Evolutionary conservation across 2,888 invertebrate species (phyloP), one percentile per base, ranked within the genome.

Genomic region (Microctonus brassicae): DNA sequence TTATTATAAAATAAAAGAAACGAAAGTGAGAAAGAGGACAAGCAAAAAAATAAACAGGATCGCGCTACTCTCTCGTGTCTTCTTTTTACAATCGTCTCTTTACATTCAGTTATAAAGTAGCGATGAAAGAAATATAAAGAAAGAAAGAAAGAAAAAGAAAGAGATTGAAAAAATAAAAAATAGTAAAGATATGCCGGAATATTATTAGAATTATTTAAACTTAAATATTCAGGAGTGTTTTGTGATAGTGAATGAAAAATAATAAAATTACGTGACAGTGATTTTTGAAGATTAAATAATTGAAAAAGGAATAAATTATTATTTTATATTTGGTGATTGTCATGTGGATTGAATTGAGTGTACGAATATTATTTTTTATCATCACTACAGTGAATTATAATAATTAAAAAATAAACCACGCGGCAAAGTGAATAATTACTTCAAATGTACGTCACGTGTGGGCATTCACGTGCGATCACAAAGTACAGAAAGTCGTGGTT

Each of bases 381-480:
- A 13, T 42, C 4, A 42, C 11, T 10, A 42, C 5, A 42, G 13
- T n/a, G 11, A 42, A 42, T 42, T 6, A 42, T 42, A 42, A 42
- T 29, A 29, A 7, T 29, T 5, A 5, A 29, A 5, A 29, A 57
- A 10, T 57, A 6, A 33, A 58, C 34, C 9, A 29, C 33, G 9
- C 4, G 66, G 47, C 74, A 73, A 75, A 80, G 82, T 77, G 70
- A 77, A 70, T 76, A 74, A 76, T 73, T 70, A 77, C 73, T 77
- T 79, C 81, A 81, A 78, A 82, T 82, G 82, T 82, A 79, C 81
- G 80, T 83, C 83, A 82, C 82, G 84, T 83, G 83, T 77, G 77
- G 74, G 70, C 76, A 78, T 71, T 72, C 71, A 67, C 77, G 71
- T 66, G 72, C 69, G 68, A 77, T 77, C 70, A 63, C 69, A 20